phyloP scores from a whole-genome alignment of 2,888 invertebrate species.

The Timema podura region DNA sequence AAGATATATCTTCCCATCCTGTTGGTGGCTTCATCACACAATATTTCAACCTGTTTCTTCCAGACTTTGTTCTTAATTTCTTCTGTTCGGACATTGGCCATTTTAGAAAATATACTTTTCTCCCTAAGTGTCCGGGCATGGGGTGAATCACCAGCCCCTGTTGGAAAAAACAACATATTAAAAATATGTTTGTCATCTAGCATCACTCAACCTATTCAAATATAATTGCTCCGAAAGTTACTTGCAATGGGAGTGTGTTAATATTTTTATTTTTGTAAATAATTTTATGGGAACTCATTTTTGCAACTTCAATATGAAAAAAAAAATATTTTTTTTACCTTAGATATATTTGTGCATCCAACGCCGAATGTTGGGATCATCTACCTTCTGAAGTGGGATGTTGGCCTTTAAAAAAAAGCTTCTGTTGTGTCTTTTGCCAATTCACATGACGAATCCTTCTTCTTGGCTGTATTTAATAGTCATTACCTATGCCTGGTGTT shows the following conservation, averaged over 20 bases:
- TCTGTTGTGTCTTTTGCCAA: neutral
- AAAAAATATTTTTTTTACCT: too few relatives aligned
- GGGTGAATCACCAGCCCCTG: neutral
- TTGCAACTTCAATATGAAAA: too few relatives aligned
- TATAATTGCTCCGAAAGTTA: too few relatives aligned
- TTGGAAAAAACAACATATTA: neutral
- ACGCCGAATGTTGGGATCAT: constrained; percentile 6
- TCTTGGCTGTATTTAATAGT: neutral
- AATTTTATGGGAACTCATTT: too few relatives aligned
- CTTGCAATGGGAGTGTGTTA: too few relatives aligned
- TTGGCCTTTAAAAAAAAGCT: constrained; percentile 8
- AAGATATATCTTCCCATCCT: neutral
- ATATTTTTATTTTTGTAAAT: too few relatives aligned
- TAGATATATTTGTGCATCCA: constrained; percentile 5
- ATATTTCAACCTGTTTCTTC: neutral
- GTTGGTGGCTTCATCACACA: constrained; percentile 7
- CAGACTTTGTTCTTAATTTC: neutral
- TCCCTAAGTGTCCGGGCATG: constrained; percentile 1
- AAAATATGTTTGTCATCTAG: too few relatives aligned
- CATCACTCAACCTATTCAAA: too few relatives aligned
- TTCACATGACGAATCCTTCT: neutral
- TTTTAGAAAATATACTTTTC: neutral
- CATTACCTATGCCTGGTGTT: neutral
- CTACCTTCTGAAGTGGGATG: neutral
- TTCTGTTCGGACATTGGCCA: neutral